Evolutionary conservation across 2,113 vertebrate genomes (phyloP).

Genomic region (Eulacestoma nigropectus): DNA sequence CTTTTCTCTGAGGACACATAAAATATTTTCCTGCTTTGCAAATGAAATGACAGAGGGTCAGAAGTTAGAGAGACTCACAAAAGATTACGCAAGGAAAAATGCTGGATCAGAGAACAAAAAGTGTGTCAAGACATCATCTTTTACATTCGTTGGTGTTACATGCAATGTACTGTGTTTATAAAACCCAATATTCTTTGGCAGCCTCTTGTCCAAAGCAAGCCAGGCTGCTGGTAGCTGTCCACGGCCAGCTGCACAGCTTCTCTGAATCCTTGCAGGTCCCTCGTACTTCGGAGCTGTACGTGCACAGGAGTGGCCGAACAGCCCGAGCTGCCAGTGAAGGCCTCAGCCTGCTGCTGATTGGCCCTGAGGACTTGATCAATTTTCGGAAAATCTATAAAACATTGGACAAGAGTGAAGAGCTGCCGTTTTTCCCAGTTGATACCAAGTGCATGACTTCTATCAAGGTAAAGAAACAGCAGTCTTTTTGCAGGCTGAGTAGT

Average conservation of each 20-base stretch:
- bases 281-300: slow-evolving; percentile 89
- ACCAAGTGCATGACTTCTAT: slow-evolving; percentile 83
- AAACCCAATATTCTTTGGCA: not conserved
- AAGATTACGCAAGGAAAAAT: not conserved
- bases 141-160: not conserved
- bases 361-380: slow-evolving; percentile 88
- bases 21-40: not conserved
- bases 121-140: not conserved
- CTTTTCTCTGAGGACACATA: not conserved
- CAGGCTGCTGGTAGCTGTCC: not conserved
- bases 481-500: not conserved
- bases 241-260: not conserved
- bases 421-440: slow-evolving; percentile 88
- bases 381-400: slow-evolving; percentile 91
- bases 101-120: not conserved
- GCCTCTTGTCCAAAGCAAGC: not conserved
- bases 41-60: not conserved
- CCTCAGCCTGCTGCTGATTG: slow-evolving; percentile 87
- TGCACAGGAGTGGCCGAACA: slow-evolving; percentile 92
- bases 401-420: slow-evolving; percentile 85
- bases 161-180: not conserved
- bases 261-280: slow-evolving; percentile 77
- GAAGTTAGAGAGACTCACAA: not conserved
- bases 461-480: slow-evolving; percentile 74
- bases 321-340: slow-evolving; percentile 88